Evolutionary conservation across 2,113 vertebrate species (phyloP).

Genomic region (Hyperoodon ampullatus): DNA sequence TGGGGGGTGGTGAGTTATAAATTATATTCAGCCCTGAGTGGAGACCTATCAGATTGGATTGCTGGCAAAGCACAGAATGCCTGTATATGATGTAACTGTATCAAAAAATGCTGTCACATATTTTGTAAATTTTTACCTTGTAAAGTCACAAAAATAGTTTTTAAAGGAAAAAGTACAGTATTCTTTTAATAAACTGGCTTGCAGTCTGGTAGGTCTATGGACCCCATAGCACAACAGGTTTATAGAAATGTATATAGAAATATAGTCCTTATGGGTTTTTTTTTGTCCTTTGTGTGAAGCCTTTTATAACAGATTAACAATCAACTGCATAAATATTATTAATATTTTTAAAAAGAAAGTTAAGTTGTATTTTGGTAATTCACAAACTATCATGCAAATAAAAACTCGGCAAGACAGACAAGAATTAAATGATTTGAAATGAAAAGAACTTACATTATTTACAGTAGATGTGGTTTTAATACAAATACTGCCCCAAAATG

Average conservation of each 20-base stretch:
- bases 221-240: constrained; percentile 90
- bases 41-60: constrained; percentile 89
- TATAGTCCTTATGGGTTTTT: constrained; percentile 83
- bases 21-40: constrained; percentile 84
- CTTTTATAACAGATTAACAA: constrained; percentile 88
- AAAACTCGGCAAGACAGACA: constrained; percentile 76
- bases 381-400: constrained; percentile 85
- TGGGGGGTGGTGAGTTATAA: constrained; percentile 84
- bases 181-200: constrained; percentile 98
- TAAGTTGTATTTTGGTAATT: constrained; percentile 92
- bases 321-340: constrained; percentile 88
- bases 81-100: constrained; percentile 98
- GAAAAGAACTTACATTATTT: constrained; percentile 74
- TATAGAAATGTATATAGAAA: constrained; percentile 91
- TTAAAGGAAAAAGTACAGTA: constrained; percentile 96
- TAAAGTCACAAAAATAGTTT: constrained; percentile 98
- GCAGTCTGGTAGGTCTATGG: constrained; percentile 93
- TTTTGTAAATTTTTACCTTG: constrained; percentile 99
- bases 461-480: constrained; percentile 88
- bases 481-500: constrained; percentile 89
- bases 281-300: constrained; percentile 83
- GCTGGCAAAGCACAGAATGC: constrained; percentile 94
- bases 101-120: constrained; percentile 94
- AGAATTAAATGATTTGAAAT: constrained; percentile 71
- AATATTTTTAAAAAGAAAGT: constrained; percentile 85